Percentiles rank a stretch among this genome's conserved stretches.
Evolutionary conservation across 2,113 vertebrate species (phyloP).

Genomic region (Sebastes schlegelii): DNA sequence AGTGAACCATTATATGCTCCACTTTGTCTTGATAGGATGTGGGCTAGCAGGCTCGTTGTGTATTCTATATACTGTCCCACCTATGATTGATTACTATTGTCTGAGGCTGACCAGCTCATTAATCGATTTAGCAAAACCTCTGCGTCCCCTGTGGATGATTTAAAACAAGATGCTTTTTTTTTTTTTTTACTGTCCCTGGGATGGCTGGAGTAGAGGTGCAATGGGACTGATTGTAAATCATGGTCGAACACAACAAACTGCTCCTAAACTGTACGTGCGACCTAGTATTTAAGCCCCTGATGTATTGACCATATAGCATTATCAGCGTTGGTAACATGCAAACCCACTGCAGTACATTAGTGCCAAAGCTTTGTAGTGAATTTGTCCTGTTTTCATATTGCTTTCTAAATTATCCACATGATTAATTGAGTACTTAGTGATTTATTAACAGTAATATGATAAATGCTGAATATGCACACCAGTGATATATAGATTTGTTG

Average conservation of each 20-base stretch:
- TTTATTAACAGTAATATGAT: neutral
- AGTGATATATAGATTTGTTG: neutral
- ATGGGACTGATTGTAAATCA: slow-evolving; percentile 58
- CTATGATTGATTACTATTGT: slow-evolving; percentile 80
- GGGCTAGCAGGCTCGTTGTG: slow-evolving; percentile 33
- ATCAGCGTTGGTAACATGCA: neutral
- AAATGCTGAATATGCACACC: neutral
- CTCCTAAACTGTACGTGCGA: slow-evolving; percentile 26
- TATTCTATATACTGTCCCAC: slow-evolving; percentile 45
- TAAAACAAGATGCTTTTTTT: slow-evolving; percentile 43
- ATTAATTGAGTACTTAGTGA: neutral
- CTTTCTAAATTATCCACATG: neutral
- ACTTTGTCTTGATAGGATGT: slow-evolving; percentile 36
- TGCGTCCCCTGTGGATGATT: slow-evolving; percentile 59
- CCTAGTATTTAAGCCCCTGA: neutral
- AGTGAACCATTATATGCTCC: slow-evolving; percentile 26
- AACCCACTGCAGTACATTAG: neutral
- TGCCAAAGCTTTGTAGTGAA: neutral
- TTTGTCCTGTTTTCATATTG: neutral
- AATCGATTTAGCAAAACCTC: slow-evolving; percentile 75
- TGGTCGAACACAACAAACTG: slow-evolving; percentile 52
- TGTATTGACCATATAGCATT: neutral
- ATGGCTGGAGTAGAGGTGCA: slow-evolving; percentile 32
- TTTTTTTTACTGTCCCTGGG: slow-evolving; percentile 35
- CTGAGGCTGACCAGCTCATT: slow-evolving; percentile 74